phyloP scores from a whole-genome alignment of 2,888 invertebrate genomes.

The Mactromeris polynyma region DNA sequence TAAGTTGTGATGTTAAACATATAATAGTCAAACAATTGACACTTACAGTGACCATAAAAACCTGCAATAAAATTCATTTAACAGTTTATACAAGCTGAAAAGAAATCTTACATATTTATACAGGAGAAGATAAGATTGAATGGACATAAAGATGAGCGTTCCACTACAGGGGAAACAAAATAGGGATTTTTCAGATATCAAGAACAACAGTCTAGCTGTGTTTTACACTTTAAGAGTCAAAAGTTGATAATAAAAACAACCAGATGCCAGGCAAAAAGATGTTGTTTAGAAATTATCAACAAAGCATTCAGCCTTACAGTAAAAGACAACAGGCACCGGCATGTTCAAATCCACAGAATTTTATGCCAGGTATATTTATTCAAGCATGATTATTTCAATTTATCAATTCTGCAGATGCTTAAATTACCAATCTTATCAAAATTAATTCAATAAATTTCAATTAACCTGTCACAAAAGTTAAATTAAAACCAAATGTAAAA shows the following conservation, averaged over 20 bases:
- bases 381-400: too few species aligned
- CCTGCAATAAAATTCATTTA: slow-evolving; percentile 8
- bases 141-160: too few species aligned
- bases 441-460: not conserved
- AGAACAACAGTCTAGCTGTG: too few species aligned
- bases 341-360: too few species aligned
- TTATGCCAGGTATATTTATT: not conserved
- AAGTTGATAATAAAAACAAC: too few species aligned
- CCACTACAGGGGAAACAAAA: too few species aligned
- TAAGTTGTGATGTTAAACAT: not conserved
- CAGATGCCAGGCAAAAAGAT: not conserved
- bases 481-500: not conserved
- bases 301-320: not conserved
- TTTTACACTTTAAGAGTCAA: too few species aligned
- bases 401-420: not conserved
- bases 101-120: not conserved
- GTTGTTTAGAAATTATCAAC: not conserved
- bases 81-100: not conserved
- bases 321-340: too few species aligned
- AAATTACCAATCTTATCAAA: not conserved
- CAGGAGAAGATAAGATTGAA: too few species aligned
- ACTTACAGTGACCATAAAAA: slow-evolving; percentile 39
- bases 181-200: too few species aligned
- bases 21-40: not conserved
- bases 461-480: not conserved